phyloP scores from a whole-genome alignment of 1,140 invertebrate genomes.

The Goniozus legneri region DNA sequence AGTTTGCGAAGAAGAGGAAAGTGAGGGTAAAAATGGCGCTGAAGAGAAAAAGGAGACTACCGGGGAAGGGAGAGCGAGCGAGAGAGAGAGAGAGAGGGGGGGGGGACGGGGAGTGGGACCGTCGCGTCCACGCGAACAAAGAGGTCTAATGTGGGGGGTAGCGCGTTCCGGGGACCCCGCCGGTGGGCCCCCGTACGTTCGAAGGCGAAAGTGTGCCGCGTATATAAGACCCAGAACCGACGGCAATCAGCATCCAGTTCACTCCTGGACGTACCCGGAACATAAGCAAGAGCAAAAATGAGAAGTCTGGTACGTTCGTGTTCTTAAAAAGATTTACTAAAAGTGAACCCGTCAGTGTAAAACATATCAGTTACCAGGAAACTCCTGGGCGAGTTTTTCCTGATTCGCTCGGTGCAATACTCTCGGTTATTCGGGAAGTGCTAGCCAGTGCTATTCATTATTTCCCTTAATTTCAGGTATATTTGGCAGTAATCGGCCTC shows the following conservation, averaged over 20 bases:
- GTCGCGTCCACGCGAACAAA: conserved; percentile 28
- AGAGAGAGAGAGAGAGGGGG: not conserved
- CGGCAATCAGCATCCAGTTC: conserved; percentile 68
- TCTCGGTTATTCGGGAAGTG: too few relatives aligned
- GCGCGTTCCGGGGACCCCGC: not conserved
- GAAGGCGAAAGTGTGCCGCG: conserved; percentile 56
- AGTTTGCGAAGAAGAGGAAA: conserved; percentile 44
- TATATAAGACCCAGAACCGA: conserved; percentile 60
- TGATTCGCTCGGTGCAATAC: too few relatives aligned
- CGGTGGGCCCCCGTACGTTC: conserved; percentile 24
- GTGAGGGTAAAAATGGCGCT: conserved; percentile 33
- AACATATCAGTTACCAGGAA: too few relatives aligned
- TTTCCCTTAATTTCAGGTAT: conserved; percentile 63
- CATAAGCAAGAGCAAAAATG: conserved; percentile 50
- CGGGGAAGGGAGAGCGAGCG: not conserved
- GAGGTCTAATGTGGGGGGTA: conserved; percentile 44
- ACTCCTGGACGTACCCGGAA: conserved; percentile 63
- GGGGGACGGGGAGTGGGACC: not conserved
- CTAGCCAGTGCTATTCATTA: not conserved
- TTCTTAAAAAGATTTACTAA: not conserved
- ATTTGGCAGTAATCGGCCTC: conserved; percentile 68
- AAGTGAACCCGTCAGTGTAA: too few relatives aligned
- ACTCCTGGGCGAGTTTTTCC: too few relatives aligned
- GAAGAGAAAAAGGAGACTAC: too few relatives aligned
- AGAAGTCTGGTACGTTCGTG: conserved; percentile 49